Evolutionary conservation across 2,888 invertebrate species (phyloP), one percentile per base, ranked within the genome.

Genomic region (Watsonalla binaria): DNA sequence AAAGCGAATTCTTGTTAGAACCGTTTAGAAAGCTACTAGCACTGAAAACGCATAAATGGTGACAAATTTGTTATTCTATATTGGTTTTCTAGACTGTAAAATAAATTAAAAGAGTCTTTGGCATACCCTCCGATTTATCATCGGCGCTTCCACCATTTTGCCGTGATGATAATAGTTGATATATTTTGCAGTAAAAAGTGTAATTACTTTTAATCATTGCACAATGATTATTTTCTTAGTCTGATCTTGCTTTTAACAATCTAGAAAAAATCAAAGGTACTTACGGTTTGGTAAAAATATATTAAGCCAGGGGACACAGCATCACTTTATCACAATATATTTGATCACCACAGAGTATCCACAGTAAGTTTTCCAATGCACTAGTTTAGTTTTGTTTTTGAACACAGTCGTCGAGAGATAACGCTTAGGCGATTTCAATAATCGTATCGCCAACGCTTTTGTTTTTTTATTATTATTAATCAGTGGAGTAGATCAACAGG

Each of bases 321-420:
- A 89, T 90, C 89, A 90, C 89, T 86, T 74, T 74, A 65, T 62
- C 83, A 87, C 85, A 79, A 75, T 49, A 37, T 66, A 68, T 66
- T 61, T 54, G 24, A 64, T 66, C 72, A 78, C 77, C 76, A 81
- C 73, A 65, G 67, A 51, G 56, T 68, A 76, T 64, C 59, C 81
- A 79, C 84, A 82, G 79, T 57, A 54, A 8, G 46, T 14, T 60
- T 64, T 57, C 53, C 52, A 55, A 55, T 55, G 56, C 74, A 77
- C 73, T 75, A 60, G 64, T 65, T 62, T 9, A 49, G 49, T 49
- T 49, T 49, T 49, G 14, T 73, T 62, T 74, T 58, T 51, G 57
- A 64, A 61, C 65, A 65, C 70, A 61, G 54, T 51, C 57, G 51
- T 52, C 53, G 52, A 39, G 47, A 51, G 54, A 53, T 59, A 60